These are phyloP conservation scores for Hormiphora californensis DNA, from an alignment of 37 sponge, comb jelly and placozoan species.

Conservation along the genomic window DNA sequence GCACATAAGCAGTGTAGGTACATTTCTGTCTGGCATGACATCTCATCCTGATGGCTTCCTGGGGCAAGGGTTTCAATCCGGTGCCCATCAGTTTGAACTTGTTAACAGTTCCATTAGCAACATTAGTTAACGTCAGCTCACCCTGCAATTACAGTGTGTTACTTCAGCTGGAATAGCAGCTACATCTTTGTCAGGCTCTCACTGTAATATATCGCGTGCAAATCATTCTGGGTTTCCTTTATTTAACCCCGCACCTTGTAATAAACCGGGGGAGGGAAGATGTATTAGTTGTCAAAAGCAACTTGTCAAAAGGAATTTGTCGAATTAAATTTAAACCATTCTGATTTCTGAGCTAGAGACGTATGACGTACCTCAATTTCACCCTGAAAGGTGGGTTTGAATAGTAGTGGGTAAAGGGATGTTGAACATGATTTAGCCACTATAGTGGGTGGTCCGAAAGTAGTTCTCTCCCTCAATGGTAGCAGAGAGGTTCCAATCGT, in stretches of 20 bases:
- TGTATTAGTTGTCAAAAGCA: neutral
- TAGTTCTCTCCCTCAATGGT: constrained; percentile 22
- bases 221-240: too few relatives aligned
- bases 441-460: constrained; percentile 63
- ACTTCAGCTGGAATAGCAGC: neutral
- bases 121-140: constrained; percentile 61
- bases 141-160: constrained; percentile 56
- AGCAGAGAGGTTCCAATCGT: constrained; percentile 54
- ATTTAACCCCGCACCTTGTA: neutral
- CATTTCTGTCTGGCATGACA: constrained; percentile 68
- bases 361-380: constrained; percentile 58
- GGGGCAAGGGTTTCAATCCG: constrained; percentile 69
- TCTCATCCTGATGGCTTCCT: constrained; percentile 60
- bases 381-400: constrained; percentile 66
- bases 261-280: neutral
- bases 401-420: constrained; percentile 68
- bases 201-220: too few relatives aligned
- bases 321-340: neutral
- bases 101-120: constrained; percentile 59
- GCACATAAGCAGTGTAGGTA: constrained; percentile 66
- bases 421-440: constrained; percentile 63
- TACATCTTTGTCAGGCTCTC: too few relatives aligned
- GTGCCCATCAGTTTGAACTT: constrained; percentile 65
- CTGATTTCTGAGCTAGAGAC: neutral
- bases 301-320: neutral